phyloP scores from a whole-genome alignment of 2,888 invertebrate species.

The Ichneumoninae sp. region DNA sequence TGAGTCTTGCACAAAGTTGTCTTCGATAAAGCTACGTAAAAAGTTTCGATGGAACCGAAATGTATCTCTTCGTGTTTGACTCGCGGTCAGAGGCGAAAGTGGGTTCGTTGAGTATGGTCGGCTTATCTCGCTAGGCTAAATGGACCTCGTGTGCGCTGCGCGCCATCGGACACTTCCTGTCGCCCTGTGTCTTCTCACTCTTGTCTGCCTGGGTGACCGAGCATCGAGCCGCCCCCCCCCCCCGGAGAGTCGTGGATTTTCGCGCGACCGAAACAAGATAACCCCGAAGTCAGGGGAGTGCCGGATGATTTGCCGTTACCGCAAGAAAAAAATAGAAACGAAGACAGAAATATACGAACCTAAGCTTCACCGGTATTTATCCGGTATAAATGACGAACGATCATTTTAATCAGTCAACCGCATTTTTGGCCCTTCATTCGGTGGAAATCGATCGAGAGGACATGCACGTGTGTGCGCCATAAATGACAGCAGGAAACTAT shows the following conservation, averaged over 20 bases:
- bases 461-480: conserved; percentile 62
- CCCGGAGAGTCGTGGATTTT: neutral
- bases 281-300: neutral
- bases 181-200: neutral
- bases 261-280: conserved; percentile 8
- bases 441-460: conserved; percentile 6
- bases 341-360: neutral
- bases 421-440: neutral
- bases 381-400: neutral
- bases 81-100: neutral
- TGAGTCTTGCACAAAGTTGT: too few relatives aligned
- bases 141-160: neutral
- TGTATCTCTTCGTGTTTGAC: neutral
- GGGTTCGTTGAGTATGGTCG: neutral
- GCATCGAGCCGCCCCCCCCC: neutral
- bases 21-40: too few relatives aligned
- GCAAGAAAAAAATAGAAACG: neutral
- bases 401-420: conserved; percentile 27
- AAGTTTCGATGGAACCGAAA: neutral
- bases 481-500: conserved; percentile 41
- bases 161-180: conserved; percentile 15
- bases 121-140: neutral
- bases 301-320: neutral
- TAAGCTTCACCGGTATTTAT: neutral
- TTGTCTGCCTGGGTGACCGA: conserved; percentile 12